Evolutionary conservation across 1,140 invertebrate species (phyloP).

Genomic region (Vollenhovia emeryi): DNA sequence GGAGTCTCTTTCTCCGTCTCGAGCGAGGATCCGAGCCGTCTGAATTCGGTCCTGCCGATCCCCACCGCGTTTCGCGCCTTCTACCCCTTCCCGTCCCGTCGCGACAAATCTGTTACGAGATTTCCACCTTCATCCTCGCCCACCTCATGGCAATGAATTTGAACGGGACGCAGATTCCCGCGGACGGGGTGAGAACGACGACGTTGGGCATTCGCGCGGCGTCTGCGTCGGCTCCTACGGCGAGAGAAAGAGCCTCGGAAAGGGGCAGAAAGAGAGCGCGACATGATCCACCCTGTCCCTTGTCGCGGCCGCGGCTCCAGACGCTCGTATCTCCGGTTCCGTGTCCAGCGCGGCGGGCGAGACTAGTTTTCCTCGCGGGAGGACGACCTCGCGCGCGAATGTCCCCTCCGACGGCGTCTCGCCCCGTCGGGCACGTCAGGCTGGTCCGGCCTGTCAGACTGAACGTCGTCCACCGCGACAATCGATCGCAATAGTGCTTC

Average conservation of each 20-base stretch:
- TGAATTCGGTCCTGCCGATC: conserved; percentile 35
- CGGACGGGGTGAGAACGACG: conserved; percentile 29
- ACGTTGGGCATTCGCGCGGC: neutral
- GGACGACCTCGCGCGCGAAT: too few relatives aligned
- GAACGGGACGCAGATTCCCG: conserved; percentile 50
- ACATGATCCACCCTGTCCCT: neutral
- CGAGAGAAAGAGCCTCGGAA: neutral
- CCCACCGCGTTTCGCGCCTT: neutral
- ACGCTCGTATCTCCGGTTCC: neutral
- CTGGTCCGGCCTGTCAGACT: neutral
- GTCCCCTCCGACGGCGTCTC: neutral
- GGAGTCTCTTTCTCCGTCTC: neutral
- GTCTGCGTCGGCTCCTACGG: neutral
- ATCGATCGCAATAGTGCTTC: conserved; percentile 30
- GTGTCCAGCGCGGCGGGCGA: neutral
- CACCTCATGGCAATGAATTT: conserved; percentile 52
- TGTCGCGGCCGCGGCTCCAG: neutral
- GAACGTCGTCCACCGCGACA: neutral
- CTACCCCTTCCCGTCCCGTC: neutral
- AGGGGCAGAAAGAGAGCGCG: neutral
- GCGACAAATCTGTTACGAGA: conserved; percentile 52
- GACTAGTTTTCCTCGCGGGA: neutral
- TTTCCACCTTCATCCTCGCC: conserved; percentile 47
- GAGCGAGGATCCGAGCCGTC: neutral
- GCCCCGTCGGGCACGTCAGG: neutral